Conservation (phyloP, 2,888 invertebrate genomes). For the Nipponacmea schrenckii region DNA sequence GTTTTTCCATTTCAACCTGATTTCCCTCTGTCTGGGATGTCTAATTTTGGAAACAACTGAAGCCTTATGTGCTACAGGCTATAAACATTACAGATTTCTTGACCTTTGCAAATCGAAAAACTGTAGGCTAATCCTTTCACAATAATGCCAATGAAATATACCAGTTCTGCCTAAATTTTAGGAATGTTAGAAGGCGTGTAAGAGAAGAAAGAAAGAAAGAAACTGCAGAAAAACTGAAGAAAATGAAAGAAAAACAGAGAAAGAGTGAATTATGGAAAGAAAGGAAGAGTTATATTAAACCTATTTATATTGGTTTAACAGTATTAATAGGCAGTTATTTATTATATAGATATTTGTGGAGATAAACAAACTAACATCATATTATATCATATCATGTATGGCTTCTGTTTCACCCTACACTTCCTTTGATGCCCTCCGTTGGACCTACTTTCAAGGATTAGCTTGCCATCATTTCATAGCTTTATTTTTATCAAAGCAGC, state of each 20-base stretch:
- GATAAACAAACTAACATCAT: slow-evolving; percentile 11
- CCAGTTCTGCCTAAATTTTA: slow-evolving; percentile 12
- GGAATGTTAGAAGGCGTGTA: slow-evolving; percentile 49
- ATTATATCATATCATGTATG: no score
- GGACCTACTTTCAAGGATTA: no score
- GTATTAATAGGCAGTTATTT: slow-evolving; percentile 45
- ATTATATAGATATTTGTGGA: slow-evolving; percentile 45
- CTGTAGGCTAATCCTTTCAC: no score
- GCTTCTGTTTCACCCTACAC: slow-evolving; percentile 9
- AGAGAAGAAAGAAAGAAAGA: slow-evolving; percentile 58
- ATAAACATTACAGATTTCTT: no score
- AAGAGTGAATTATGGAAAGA: slow-evolving; percentile 53
- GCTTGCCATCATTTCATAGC: no score
- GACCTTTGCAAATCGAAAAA: no score
- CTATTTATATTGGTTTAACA: slow-evolving; percentile 50
- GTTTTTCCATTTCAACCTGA: not conserved
- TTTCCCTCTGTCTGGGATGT: no score
- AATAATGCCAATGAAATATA: no score
- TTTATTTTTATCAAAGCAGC: no score
- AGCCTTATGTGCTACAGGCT: no score
- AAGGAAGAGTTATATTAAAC: slow-evolving; percentile 44
- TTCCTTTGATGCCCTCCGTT: no score
- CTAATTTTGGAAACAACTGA: no score
- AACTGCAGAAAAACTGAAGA: slow-evolving; percentile 55
- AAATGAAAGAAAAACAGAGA: slow-evolving; percentile 60